phyloP scores from a whole-genome alignment of 64 coral and sea anemone species.

The Pachyseris speciosa region DNA sequence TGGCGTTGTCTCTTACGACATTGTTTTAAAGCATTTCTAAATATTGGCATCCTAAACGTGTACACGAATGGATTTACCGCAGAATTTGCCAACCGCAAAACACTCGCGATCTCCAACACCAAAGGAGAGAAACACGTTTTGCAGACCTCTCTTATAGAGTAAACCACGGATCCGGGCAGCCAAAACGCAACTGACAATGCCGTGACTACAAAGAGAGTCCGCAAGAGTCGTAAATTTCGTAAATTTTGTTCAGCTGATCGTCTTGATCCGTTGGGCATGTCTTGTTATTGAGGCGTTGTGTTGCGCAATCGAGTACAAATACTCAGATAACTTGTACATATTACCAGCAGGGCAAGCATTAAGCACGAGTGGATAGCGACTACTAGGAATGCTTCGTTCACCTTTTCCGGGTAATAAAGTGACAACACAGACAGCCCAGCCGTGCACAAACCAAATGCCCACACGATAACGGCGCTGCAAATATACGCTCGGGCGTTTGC shows the following conservation, averaged over 20 bases:
- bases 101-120: neutral
- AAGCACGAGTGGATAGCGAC: neutral
- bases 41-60: neutral
- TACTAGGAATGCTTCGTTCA: neutral
- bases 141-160: neutral
- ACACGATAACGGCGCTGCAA: neutral
- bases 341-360: neutral
- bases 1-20: neutral
- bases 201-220: neutral
- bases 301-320: neutral
- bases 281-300: neutral
- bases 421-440: neutral
- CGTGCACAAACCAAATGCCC: too few species aligned
- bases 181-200: neutral
- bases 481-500: neutral
- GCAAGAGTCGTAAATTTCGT: neutral
- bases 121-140: neutral
- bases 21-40: neutral
- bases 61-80: too few species aligned
- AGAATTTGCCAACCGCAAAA: neutral
- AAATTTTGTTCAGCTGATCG: neutral
- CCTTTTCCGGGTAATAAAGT: neutral
- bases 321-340: neutral
- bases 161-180: neutral
- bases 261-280: neutral